These are phyloP conservation scores for Chydorus sphaericus DNA, from an alignment of 2,888 invertebrate genomes.

Conservation along the genomic window DNA sequence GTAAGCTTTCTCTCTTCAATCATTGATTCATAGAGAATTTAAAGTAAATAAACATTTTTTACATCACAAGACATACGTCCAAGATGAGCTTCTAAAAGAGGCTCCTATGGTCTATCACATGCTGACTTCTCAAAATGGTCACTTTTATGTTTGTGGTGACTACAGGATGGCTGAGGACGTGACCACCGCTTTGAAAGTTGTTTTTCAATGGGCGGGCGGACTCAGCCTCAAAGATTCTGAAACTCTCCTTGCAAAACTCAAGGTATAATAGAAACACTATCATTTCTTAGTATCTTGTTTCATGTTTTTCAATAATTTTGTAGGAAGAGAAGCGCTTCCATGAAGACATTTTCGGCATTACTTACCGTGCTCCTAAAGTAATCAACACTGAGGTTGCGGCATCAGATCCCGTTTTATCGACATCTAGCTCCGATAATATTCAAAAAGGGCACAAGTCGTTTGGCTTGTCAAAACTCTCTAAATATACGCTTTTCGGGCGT, in stretches of 20 bases:
- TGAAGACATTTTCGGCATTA: constrained; percentile 92
- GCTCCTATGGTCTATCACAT: constrained; percentile 63
- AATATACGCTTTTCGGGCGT: no score
- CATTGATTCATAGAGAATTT: no score
- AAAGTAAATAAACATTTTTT: no score
- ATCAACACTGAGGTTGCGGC: no score
- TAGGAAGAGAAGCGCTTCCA: constrained; percentile 90
- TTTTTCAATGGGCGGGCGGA: constrained; percentile 56
- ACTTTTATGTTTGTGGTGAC: constrained; percentile 92
- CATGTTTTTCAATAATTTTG: constrained; percentile 21
- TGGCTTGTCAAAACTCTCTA: no score
- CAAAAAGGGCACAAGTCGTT: no score
- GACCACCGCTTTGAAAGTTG: constrained; percentile 71
- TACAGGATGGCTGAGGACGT: constrained; percentile 96
- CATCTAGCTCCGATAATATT: no score
- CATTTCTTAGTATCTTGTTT: constrained; percentile 8
- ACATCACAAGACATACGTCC: constrained; percentile 66
- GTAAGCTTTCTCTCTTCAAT: constrained; percentile 31
- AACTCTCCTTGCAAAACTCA: constrained; percentile 64
- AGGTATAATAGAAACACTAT: constrained; percentile 40
- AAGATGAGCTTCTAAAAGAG: constrained; percentile 69
- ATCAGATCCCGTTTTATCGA: no score
- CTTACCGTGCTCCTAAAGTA: constrained; percentile 29
- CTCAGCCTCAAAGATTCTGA: constrained; percentile 70
- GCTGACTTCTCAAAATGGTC: constrained; percentile 62